Conservation (phyloP, 2,113 vertebrate species). For the Chionodraco myersi region DNA sequence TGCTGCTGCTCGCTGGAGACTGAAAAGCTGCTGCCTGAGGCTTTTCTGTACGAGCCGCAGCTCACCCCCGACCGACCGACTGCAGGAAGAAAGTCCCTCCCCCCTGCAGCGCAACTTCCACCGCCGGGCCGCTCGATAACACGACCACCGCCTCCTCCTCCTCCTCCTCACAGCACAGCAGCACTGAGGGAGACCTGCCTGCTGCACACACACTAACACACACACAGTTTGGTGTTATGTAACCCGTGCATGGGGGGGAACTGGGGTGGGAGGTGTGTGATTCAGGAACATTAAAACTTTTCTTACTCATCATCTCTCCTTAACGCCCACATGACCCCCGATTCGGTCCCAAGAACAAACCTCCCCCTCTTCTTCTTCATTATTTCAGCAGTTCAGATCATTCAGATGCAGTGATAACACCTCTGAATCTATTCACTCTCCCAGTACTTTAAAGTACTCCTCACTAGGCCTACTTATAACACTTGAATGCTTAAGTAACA, state of each 20-base stretch:
- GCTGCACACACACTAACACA: background rate
- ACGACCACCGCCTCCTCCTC: constrained; percentile 35
- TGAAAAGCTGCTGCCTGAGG: constrained; percentile 58
- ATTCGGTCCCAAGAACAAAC: constrained; percentile 5
- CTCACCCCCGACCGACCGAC: constrained; percentile 57
- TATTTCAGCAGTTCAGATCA: constrained; percentile 35
- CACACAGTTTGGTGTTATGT: constrained; percentile 35
- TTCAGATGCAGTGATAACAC: constrained; percentile 43
- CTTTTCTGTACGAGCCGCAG: constrained; percentile 64
- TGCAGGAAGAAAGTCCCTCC: constrained; percentile 81
- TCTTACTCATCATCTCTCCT: constrained; percentile 2
- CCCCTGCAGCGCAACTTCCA: constrained; percentile 84
- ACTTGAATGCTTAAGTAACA: background rate
- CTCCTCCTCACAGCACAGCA: constrained; percentile 41
- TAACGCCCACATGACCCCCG: background rate
- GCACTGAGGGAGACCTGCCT: constrained; percentile 19
- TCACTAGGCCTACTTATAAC: background rate
- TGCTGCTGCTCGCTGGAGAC: constrained; percentile 42
- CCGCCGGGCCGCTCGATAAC: constrained; percentile 49
- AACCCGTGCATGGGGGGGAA: constrained; percentile 22
- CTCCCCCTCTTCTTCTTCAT: background rate
- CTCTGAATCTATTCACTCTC: constrained; percentile 6
- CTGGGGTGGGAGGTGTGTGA: constrained; percentile 5
- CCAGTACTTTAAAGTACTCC: background rate
- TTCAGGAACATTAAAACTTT: constrained; percentile 43